Base-by-base conservation (phyloP, 2,888 invertebrate species). In the Tachina fera region DNA sequence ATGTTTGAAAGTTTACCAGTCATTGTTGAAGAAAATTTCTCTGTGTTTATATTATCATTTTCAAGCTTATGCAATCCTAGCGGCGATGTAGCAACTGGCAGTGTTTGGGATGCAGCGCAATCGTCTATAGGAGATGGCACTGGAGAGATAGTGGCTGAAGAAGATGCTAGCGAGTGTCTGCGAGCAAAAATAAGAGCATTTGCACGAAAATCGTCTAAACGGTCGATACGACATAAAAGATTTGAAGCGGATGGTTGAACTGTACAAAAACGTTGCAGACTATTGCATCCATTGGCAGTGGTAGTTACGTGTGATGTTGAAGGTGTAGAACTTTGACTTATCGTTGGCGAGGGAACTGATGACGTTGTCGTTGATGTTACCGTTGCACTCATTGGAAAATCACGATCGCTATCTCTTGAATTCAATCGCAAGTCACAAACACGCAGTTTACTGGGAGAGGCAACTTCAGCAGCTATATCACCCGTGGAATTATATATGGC, bases 401-500 rank as follows among this genome's bases (percentile, higher is more conserved):
- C 92, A 82, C 91, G 94, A 89, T 95, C 95, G 82, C 94, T 93
- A 89, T 95, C 95, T 83, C 94, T 94, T n/a, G 95, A 95, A 90
- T 95, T 95, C 53, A 96, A 92, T 84, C 95, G 93, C 88, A 96
- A 92, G 91, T 96, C 95, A 47, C 95, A 95, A 19, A 96, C 95
- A 88, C 95, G 94, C 88, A 96, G 91, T 90, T 96, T 96, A 89
- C 95, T 96, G 1, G 96, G 96, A 14, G 96, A 96, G 58, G 95
- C 95, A 84, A 95, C 95, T 83, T 94, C 94, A 19, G 93, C 90
- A 9, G 90, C 87, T n/a, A 91, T 90, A n/a, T 86, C 86, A 3
- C 76, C 71, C 11, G 71, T 13, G 14, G 90, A 89, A 63, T 90
- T 90, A 56, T 84, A 88, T 61, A 87, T 75, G 0, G 87, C 84